Evolutionary conservation across 2,113 vertebrate species (phyloP), one percentile per base, ranked within the genome.

Genomic region (Microtus oregoni): DNA sequence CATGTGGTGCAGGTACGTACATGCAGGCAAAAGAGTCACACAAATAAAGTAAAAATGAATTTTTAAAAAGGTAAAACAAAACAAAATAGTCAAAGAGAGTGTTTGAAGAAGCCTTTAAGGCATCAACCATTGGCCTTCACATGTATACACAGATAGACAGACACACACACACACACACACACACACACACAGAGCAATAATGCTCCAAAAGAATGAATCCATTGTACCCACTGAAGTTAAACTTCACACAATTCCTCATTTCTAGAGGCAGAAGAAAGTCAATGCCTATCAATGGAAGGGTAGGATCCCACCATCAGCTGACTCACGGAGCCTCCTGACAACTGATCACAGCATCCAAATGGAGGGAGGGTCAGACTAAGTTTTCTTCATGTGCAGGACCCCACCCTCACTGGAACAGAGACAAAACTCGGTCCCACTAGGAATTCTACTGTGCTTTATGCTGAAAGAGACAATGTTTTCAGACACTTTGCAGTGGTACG

Each of bases 191-290:
- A 79, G 5, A 50, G 44, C 76, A 76, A 47, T 47, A 47, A 78
- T 78, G 15, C 32, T 67, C 28, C 28, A 67, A 11, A 67, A 67
- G 28, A 67, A 67, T 30, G 11, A 67, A 32, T 67, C 12, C 65
- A 67, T 28, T 65, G 63, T 5, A 67, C 24, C 32, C 28, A 47
- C 9, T 47, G 55, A 9, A 19, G 41, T 28, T 26, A 76, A 87
- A 94, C 32, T 28, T 94, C 44, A 55, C 38, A 86, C 28, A 44
- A 24, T 63, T 78, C 10, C 11, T 90, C 35, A 28, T 72, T 79
- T 75, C 76, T 72, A 81, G 7, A 89, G 91, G 30, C 73, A 91
- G 87, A 89, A 94, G 38, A 82, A 95, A 95, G 85, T 76, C n/a
- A 65, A 92, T 24, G 85, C 0, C 72, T 38, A 86, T 67, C 22